These are phyloP conservation scores for Tichodroma muraria DNA, from an alignment of 2,113 vertebrate genomes.

Conservation along the genomic window DNA sequence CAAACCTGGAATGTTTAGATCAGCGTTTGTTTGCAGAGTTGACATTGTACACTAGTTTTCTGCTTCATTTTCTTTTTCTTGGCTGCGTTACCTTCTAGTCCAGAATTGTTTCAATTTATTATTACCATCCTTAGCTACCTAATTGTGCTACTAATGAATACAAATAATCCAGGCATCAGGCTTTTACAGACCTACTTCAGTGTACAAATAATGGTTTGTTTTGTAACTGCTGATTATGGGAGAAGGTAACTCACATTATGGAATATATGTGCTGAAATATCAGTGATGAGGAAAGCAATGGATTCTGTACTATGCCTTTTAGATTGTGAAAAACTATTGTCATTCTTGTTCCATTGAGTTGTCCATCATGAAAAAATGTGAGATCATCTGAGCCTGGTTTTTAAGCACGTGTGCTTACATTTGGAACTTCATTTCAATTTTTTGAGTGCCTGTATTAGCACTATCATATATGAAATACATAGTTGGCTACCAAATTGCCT, in stretches of 20 bases:
- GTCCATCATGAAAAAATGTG: background rate
- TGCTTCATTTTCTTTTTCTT: conserved; percentile 40
- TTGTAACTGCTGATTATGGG: background rate
- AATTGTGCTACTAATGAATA: conserved; percentile 47
- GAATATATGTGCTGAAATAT: background rate
- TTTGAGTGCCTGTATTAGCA: background rate
- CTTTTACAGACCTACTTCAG: conserved; percentile 14
- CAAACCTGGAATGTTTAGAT: background rate
- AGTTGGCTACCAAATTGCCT: conserved; percentile 18
- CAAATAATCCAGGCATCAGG: conserved; percentile 33
- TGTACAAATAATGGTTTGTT: conserved; percentile 38
- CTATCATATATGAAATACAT: background rate
- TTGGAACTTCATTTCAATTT: background rate
- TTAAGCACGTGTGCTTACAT: background rate
- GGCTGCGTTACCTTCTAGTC: background rate
- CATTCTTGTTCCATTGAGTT: background rate
- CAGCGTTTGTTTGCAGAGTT: background rate
- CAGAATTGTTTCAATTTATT: conserved; percentile 35
- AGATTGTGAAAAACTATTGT: background rate
- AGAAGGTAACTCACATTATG: background rate
- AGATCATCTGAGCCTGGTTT: background rate
- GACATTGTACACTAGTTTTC: background rate
- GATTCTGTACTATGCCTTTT: background rate
- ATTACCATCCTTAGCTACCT: conserved; percentile 44
- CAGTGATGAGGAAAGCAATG: background rate